Percentiles rank a stretch among this genome's conserved stretches.
phyloP scores from a whole-genome alignment of 2,797 vertebrate species.

The Brotula barbata region DNA sequence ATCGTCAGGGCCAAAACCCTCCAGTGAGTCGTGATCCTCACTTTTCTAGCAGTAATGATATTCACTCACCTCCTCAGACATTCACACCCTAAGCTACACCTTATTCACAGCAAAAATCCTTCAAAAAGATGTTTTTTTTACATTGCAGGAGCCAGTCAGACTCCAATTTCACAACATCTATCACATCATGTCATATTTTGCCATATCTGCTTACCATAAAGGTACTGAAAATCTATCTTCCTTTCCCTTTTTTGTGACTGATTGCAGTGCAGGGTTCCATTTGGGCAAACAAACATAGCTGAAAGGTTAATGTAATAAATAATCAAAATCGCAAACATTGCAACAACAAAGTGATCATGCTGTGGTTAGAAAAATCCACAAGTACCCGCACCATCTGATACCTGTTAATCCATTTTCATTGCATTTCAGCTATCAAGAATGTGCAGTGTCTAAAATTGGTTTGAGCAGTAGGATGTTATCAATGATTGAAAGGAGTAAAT shows the following conservation, averaged over 20 bases:
- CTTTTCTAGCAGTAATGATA: constrained; percentile 53
- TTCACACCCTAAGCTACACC: constrained; percentile 25
- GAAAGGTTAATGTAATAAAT: constrained; percentile 14
- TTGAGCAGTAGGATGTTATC: constrained; percentile 48
- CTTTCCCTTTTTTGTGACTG: neutral
- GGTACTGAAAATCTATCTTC: constrained; percentile 7
- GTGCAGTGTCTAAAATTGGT: constrained; percentile 45
- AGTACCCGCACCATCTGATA: constrained; percentile 24
- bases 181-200: constrained; percentile 6
- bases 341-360: constrained; percentile 13
- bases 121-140: neutral
- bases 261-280: constrained; percentile 11
- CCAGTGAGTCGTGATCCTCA: constrained; percentile 51
- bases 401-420: constrained; percentile 36
- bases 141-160: no score
- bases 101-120: constrained; percentile 25
- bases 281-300: constrained; percentile 3
- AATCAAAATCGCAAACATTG: constrained; percentile 5
- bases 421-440: constrained; percentile 45
- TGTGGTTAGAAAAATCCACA: constrained; percentile 10
- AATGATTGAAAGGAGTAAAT: constrained; percentile 46
- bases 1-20: constrained; percentile 60
- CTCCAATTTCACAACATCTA: neutral
- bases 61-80: constrained; percentile 59
- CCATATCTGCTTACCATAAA: constrained; percentile 14